These are phyloP conservation scores for Myotis daubentonii DNA, from an alignment of 2,797 vertebrate species.

Conservation along the genomic window DNA sequence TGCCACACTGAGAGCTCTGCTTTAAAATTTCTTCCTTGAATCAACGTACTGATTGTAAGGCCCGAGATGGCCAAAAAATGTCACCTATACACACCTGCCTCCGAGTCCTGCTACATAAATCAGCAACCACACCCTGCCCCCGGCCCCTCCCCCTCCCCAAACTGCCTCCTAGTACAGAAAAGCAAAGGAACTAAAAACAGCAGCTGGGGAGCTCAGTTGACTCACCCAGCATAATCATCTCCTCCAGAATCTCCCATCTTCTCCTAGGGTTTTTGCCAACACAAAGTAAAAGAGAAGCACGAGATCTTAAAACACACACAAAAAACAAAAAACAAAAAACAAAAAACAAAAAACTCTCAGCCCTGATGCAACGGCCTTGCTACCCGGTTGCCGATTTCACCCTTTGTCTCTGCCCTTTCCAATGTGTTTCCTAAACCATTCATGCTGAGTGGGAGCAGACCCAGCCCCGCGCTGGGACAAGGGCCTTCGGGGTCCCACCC, in stretches of 20 bases:
- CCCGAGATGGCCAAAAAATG: not conserved
- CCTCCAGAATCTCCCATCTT: constrained; percentile 78
- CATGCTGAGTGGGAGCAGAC: not conserved
- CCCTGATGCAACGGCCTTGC: constrained; percentile 61
- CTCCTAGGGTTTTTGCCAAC: constrained; percentile 73
- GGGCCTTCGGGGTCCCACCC: not conserved
- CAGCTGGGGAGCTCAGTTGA: constrained; percentile 76
- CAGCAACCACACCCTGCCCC: not conserved
- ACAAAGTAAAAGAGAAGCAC: constrained; percentile 73
- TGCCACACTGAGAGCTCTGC: not conserved
- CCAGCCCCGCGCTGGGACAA: not conserved
- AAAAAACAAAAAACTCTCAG: not conserved
- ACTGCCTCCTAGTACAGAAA: constrained; percentile 65
- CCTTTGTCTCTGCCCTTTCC: not conserved
- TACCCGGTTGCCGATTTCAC: constrained; percentile 40
- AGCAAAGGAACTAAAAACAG: constrained; percentile 75
- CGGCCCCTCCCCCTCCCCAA: not conserved
- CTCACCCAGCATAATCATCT: constrained; percentile 76
- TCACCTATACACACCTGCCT: constrained; percentile 34
- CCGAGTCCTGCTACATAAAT: constrained; percentile 26
- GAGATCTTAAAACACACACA: constrained; percentile 40
- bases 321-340: not conserved
- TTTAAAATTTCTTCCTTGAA: not conserved
- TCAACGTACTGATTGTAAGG: too few relatives aligned
- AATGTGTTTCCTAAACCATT: not conserved